These are phyloP conservation scores for Nemotelus nigrinus DNA, from an alignment of 2,888 invertebrate species.

Conservation along the genomic window DNA sequence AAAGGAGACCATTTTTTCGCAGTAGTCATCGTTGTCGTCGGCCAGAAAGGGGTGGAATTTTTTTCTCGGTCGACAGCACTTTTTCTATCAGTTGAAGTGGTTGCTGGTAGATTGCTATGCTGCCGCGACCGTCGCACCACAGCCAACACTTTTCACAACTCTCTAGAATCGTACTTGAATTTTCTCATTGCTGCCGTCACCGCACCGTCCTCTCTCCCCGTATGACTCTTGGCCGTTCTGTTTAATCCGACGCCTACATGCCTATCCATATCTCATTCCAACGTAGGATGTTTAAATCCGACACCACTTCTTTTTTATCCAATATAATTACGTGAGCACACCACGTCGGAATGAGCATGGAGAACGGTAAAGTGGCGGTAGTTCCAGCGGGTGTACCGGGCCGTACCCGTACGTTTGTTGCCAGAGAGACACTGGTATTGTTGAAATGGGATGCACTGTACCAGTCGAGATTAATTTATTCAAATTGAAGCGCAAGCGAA, in stretches of 20 bases:
- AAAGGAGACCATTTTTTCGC: conserved; percentile 36
- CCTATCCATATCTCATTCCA: not conserved
- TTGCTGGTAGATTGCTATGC: not conserved
- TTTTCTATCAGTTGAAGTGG: not conserved
- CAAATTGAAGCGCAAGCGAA: conserved; percentile 45
- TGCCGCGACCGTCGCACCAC: conserved; percentile 35
- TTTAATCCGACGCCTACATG: no score
- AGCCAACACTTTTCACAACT: conserved; percentile 2
- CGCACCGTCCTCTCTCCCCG: no score
- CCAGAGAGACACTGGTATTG: conserved; percentile 17
- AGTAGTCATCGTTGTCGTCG: conserved; percentile 1
- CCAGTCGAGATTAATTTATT: conserved; percentile 48
- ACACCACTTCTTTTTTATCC: conserved; percentile 24
- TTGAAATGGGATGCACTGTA: conserved; percentile 46
- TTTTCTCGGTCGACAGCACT: conserved; percentile 41
- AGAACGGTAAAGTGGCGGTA: not conserved
- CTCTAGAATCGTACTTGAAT: no score
- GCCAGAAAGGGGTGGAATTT: not conserved
- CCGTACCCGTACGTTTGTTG: no score
- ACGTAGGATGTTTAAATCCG: conserved; percentile 18
- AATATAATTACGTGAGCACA: conserved; percentile 24
- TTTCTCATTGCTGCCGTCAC: no score
- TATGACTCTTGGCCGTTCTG: not conserved
- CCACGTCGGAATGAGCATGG: not conserved
- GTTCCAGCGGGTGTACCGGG: not conserved